Conservation (phyloP, 2,888 invertebrate species). For the Drosophila dives region DNA sequence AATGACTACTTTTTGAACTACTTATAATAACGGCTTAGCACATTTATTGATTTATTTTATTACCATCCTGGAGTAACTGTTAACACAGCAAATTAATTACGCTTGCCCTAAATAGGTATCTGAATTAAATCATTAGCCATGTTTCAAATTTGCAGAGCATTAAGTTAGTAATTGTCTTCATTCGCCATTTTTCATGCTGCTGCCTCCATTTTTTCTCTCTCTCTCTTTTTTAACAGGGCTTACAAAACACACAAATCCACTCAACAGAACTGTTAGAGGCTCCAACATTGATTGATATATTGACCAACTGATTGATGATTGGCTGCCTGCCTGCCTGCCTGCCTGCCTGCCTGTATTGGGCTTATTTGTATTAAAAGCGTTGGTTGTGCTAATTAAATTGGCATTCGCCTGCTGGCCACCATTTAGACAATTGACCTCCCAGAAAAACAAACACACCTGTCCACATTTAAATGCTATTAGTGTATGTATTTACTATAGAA, state of each 20-base stretch:
- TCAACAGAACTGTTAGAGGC: conserved; percentile 36
- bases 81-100: not conserved
- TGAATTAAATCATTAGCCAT: not conserved
- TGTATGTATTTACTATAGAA: conserved; percentile 21
- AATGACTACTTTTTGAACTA: not conserved
- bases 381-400: conserved; percentile 56
- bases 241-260: conserved; percentile 57
- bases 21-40: not conserved
- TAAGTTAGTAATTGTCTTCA: conserved; percentile 24
- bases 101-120: not conserved
- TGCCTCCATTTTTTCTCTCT: not conserved
- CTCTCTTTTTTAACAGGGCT: conserved; percentile 3
- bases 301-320: conserved; percentile 47
- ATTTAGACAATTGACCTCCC: conserved; percentile 12
- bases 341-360: conserved; percentile 10
- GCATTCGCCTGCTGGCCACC: conserved; percentile 27
- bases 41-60: not conserved
- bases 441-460: conserved; percentile 18
- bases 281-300: conserved; percentile 50
- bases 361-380: conserved; percentile 47
- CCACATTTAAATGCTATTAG: conserved; percentile 17
- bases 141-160: conserved; percentile 35
- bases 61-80: not conserved
- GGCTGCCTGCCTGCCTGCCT: conserved; percentile 6
- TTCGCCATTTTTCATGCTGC: not conserved